Conservation (phyloP, 1,140 invertebrate genomes). For the Drosophila grimshawi region DNA sequence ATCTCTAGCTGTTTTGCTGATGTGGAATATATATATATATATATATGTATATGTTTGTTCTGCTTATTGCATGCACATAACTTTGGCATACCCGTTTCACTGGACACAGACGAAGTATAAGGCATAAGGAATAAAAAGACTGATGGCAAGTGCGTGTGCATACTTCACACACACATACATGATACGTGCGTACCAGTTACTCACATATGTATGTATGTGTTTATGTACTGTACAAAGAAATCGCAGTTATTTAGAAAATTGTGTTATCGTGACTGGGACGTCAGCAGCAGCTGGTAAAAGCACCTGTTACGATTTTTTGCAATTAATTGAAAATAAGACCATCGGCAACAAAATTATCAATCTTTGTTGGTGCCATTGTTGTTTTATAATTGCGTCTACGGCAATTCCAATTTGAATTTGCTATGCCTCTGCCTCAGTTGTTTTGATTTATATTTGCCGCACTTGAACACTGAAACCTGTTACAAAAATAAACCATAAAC, state of each 20-base stretch:
- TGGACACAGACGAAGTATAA: neutral
- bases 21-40: neutral
- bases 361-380: neutral
- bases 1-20: too few relatives aligned
- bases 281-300: neutral
- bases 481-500: constrained; percentile 66
- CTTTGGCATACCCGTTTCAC: neutral
- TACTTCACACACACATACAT: neutral
- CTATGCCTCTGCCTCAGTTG: constrained; percentile 20
- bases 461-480: constrained; percentile 50
- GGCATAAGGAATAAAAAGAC: neutral
- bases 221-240: constrained; percentile 18
- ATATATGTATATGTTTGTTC: neutral
- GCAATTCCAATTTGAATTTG: constrained; percentile 19
- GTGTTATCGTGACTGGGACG: constrained; percentile 35
- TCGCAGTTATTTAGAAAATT: constrained; percentile 29
- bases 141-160: constrained; percentile 34
- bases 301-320: constrained; percentile 8
- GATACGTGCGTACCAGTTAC: too few relatives aligned
- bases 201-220: neutral
- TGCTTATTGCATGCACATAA: neutral
- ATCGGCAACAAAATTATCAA: constrained; percentile 16
- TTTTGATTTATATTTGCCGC: constrained; percentile 41
- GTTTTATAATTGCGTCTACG: constrained; percentile 6
- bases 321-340: constrained; percentile 31